These are phyloP conservation scores for Hetaerina americana DNA, from an alignment of 1,140 invertebrate species.

Conservation along the genomic window DNA sequence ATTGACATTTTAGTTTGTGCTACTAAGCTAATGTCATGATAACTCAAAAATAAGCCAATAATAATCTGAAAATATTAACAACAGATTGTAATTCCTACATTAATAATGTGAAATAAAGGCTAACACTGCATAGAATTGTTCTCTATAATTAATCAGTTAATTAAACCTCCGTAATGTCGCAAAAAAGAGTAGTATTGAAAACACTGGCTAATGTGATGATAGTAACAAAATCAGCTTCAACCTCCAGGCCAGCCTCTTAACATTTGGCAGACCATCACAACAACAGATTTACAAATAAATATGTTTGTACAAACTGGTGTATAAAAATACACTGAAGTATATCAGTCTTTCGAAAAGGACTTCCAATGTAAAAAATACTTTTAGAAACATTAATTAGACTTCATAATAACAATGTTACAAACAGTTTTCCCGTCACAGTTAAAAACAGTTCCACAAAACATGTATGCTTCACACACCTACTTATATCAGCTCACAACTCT, in stretches of 20 bases:
- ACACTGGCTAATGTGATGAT: no score
- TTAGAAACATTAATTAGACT: not conserved
- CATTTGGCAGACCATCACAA: not conserved
- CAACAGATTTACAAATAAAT: not conserved
- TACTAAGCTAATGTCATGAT: no score
- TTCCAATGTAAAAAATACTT: not conserved
- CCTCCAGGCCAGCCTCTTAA: not conserved
- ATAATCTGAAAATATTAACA: no score
- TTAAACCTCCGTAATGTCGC: no score
- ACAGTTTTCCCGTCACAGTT: not conserved
- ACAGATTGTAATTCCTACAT: no score
- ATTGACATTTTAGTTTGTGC: no score
- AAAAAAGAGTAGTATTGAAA: no score
- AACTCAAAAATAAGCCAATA: no score
- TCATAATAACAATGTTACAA: not conserved
- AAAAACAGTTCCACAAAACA: not conserved
- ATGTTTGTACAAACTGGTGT: not conserved
- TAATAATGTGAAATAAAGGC: no score
- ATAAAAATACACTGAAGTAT: not conserved
- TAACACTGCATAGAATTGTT: no score
- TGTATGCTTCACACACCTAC: not conserved
- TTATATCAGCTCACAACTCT: not conserved
- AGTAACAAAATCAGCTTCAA: not conserved
- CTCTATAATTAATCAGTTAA: no score
- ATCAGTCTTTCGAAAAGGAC: not conserved